Percentiles rank a stretch among this genome's conserved stretches.
phyloP scores from a whole-genome alignment of 2,797 vertebrate genomes.

The Siniperca obscura region DNA sequence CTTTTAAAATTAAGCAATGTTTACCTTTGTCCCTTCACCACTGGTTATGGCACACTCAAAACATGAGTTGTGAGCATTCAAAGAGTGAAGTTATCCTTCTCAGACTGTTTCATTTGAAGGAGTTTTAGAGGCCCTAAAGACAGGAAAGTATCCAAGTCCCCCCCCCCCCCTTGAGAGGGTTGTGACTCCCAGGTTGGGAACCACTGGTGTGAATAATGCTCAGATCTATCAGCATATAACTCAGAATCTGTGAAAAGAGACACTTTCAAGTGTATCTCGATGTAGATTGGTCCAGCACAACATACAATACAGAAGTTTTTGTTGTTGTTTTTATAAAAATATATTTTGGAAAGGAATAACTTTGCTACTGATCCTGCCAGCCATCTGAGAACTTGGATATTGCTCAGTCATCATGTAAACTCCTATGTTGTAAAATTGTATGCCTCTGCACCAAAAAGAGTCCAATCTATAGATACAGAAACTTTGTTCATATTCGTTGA shows the following conservation, averaged over 20 bases:
- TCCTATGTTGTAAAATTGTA: neutral
- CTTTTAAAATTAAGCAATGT: neutral
- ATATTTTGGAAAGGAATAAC: neutral
- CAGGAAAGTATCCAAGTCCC: neutral
- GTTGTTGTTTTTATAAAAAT: neutral
- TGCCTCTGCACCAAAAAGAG: neutral
- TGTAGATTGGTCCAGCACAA: neutral
- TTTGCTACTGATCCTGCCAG: neutral
- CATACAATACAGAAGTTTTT: neutral
- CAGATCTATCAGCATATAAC: neutral
- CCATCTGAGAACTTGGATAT: neutral
- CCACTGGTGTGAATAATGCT: neutral
- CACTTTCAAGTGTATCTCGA: neutral
- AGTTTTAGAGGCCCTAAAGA: neutral
- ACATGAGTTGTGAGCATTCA: neutral
- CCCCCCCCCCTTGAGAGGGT: too few relatives aligned
- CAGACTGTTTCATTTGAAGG: neutral
- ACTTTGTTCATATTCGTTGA: neutral
- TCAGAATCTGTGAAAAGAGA: neutral
- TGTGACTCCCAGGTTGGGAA: neutral
- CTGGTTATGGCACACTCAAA: too few relatives aligned
- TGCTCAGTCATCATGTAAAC: neutral
- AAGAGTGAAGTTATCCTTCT: too few relatives aligned
- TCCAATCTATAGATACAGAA: neutral
- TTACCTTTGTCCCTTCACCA: neutral